A percentile compares a stretch with the other conserved stretches of the same genome.
These are phyloP conservation scores for Apantesis nais DNA, from an alignment of 2,888 invertebrate genomes.

Conservation along the genomic window DNA sequence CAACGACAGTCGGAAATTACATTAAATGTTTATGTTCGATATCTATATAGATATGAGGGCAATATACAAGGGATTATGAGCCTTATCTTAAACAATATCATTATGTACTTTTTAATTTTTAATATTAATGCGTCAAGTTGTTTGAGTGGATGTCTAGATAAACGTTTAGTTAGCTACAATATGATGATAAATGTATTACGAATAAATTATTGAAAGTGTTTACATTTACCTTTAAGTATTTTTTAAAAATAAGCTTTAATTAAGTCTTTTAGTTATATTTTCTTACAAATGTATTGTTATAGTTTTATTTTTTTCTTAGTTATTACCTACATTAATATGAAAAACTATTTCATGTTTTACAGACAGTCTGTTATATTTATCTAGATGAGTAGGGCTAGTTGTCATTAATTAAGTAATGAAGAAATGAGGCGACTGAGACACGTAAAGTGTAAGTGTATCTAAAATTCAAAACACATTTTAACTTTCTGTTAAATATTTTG, in stretches of 20 bases:
- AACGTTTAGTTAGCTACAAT: slow-evolving; percentile 1
- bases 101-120: slow-evolving; percentile 43
- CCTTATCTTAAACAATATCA: slow-evolving; percentile 60
- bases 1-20: slow-evolving; percentile 45
- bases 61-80: slow-evolving; percentile 74
- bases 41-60: slow-evolving; percentile 63
- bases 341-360: neutral
- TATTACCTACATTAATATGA: too few species aligned
- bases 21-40: slow-evolving; percentile 56
- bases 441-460: neutral
- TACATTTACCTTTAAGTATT: neutral
- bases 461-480: neutral
- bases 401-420: too few species aligned
- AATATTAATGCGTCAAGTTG: slow-evolving; percentile 30
- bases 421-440: too few species aligned
- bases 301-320: neutral
- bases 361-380: neutral
- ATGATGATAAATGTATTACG: slow-evolving; percentile 3
- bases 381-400: too few species aligned
- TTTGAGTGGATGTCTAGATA: slow-evolving; percentile 17
- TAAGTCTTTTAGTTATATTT: neutral
- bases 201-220: slow-evolving; percentile 8
- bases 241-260: too few species aligned
- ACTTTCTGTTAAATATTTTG: neutral
- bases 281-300: neutral